Base-by-base conservation (phyloP, 2,797 vertebrate genomes). In the Melanogrammus aeglefinus region DNA sequence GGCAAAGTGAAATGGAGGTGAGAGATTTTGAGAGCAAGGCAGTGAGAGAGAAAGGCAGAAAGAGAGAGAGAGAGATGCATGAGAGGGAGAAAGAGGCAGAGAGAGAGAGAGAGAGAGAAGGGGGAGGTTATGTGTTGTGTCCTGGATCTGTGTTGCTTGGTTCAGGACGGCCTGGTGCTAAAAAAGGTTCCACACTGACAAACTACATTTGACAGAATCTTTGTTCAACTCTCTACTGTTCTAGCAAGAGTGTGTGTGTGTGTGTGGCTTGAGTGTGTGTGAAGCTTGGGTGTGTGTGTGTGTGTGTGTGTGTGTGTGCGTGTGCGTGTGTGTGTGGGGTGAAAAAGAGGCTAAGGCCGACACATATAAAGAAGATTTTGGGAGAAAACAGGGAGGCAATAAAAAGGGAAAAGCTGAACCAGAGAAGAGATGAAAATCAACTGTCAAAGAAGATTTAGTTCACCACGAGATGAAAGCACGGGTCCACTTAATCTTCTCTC, bases 191-290 rank as follows among this genome's bases (percentile, higher is more conserved):
- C 78, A 72, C 79, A 72, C 79, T 80, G 87, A 88, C 81, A 85
- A 86, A 88, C 81, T 33, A 77, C 76, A 76, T 87, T 84, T 85
- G 86, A 91, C 86, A 88, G 85, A 7, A n/a, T 92, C 96, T 87
- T 83, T 88, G 83, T 89, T 88, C 82, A 84, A 73, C 29, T 78
- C 13, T 8, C 80, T 82, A 81, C 33, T 6, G 72, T 71, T 76
- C 33, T 41, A 76, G 75, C 82, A 51, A 79, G 83, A 86, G 57
- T 81, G 69, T 71, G 69, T 75, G 82, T n/a, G 72, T 80, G 78
- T 75, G 63, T 95, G 91, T 96, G 96, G 91, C 97, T 97, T 74
- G 6, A 6, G 27, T 72, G 33, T 8, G 29, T 35, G 70, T 16
- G 33, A 14, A 31, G 33, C 29, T 31, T 31, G 4, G 16, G 13